These are phyloP conservation scores for Pseudochromis fuscus DNA, from an alignment of 2,797 vertebrate genomes.

Conservation along the genomic window DNA sequence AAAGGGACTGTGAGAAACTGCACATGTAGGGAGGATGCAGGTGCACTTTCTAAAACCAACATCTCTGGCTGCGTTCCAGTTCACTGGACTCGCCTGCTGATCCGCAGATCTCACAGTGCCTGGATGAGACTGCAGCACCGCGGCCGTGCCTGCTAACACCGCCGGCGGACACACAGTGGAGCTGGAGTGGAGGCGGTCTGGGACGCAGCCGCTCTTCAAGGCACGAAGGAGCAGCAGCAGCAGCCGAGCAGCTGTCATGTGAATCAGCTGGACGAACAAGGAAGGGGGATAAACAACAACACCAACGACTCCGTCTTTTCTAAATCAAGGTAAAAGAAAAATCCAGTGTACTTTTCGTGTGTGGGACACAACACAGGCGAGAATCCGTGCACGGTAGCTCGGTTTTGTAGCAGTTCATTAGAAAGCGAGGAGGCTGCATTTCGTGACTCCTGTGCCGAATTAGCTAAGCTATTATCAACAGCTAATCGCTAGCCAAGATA, in stretches of 20 bases:
- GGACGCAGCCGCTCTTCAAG: constrained; percentile 27
- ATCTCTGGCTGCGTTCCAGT: background rate
- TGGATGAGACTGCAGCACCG: constrained; percentile 34
- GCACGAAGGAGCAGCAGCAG: constrained; percentile 52
- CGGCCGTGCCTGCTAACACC: constrained; percentile 11
- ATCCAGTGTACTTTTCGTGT: fast-evolving
- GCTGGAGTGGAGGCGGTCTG: constrained; percentile 17
- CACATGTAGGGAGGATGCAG: background rate
- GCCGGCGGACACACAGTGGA: background rate
- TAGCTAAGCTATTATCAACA: constrained; percentile 65
- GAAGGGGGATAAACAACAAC: constrained; percentile 76
- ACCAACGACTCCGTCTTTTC: constrained; percentile 52
- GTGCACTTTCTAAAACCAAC: background rate
- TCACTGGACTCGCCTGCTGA: background rate
- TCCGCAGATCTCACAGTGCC: constrained; percentile 52
- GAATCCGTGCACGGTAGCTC: background rate
- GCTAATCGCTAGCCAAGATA: constrained; percentile 65
- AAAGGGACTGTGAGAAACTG: too few species aligned
- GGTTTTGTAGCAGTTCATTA: background rate
- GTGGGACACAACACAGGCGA: too few species aligned
- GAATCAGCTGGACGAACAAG: constrained; percentile 82
- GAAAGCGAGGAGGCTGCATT: constrained; percentile 37
- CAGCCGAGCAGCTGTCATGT: constrained; percentile 79
- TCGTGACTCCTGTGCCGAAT: constrained; percentile 62
- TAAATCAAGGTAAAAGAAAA: constrained; percentile 62